These are phyloP conservation scores for Spinibarbus caldwelli DNA, from an alignment of 2,797 vertebrate species.

Conservation along the genomic window DNA sequence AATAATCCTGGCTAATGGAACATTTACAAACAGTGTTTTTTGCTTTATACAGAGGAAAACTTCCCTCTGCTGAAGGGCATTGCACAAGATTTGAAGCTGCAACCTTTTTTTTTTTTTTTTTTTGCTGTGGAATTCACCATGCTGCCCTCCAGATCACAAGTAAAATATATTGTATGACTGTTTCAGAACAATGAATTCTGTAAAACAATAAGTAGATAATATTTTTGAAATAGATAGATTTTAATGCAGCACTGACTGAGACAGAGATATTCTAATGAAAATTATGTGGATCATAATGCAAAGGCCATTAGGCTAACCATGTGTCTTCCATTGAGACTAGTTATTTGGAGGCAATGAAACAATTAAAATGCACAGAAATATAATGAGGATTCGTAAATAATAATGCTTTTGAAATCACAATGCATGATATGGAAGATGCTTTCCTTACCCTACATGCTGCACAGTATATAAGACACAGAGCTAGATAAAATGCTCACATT, in stretches of 20 bases:
- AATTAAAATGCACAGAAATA: constrained; percentile 9
- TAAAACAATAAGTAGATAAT: neutral
- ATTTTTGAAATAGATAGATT: neutral
- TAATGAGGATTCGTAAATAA: neutral
- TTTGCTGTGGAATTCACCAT: neutral
- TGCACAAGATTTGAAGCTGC: neutral
- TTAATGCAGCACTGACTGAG: neutral
- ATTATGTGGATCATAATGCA: constrained; percentile 16
- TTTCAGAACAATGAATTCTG: neutral
- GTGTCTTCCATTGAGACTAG: neutral
- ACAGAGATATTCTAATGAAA: constrained; percentile 10
- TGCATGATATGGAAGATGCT: neutral
- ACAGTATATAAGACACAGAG: neutral
- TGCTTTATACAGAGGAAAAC: neutral
- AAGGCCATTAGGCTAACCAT: neutral
- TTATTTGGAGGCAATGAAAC: neutral
- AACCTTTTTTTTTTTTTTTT: neutral
- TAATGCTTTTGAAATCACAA: neutral
- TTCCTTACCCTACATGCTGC: constrained; percentile 4
- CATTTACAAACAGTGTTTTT: neutral
- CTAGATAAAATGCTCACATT: constrained; percentile 5
- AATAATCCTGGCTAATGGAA: neutral
- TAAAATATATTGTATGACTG: constrained; percentile 7
- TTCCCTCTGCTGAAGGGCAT: constrained; percentile 33
- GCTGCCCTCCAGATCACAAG: neutral